A percentile compares a stretch with the other conserved stretches of the same genome.
Evolutionary conservation across 1,140 invertebrate species (phyloP).

Genomic region (Myzus persicae): DNA sequence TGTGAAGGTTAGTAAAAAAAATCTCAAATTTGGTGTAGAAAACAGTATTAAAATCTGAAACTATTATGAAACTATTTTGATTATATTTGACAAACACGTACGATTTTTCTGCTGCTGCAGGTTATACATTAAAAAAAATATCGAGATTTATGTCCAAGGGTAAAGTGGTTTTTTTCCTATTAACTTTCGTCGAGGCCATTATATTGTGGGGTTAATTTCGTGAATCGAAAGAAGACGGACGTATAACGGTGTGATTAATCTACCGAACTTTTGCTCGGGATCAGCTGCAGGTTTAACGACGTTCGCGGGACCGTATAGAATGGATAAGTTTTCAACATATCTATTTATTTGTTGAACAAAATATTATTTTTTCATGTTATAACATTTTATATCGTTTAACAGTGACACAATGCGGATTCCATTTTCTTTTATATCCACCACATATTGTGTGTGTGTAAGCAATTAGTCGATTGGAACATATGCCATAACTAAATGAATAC

Average conservation of each 20-base stretch:
- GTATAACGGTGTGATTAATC: neutral
- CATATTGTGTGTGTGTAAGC: too few species aligned
- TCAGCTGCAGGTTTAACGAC: neutral
- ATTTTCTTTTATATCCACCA: neutral
- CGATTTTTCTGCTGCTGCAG: neutral
- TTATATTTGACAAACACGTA: neutral
- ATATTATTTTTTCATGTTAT: too few species aligned
- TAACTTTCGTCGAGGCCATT: neutral
- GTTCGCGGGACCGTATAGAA: neutral
- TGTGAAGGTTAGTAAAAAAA: neutral
- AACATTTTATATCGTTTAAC: too few species aligned
- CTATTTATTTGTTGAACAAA: neutral
- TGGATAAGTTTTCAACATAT: neutral
- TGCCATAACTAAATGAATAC: neutral
- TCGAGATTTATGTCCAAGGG: neutral
- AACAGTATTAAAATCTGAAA: too few species aligned
- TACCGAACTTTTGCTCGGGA: neutral
- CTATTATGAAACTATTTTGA: neutral
- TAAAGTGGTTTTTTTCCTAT: neutral
- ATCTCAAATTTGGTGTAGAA: too few species aligned
- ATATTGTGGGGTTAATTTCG: neutral
- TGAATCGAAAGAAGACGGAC: neutral
- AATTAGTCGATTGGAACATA: neutral
- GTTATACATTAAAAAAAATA: neutral
- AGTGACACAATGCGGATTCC: neutral